Percentiles rank a stretch among this genome's conserved stretches.
Evolutionary conservation across 2,113 vertebrate species (phyloP).

Genomic region (Gopherus flavomarginatus): DNA sequence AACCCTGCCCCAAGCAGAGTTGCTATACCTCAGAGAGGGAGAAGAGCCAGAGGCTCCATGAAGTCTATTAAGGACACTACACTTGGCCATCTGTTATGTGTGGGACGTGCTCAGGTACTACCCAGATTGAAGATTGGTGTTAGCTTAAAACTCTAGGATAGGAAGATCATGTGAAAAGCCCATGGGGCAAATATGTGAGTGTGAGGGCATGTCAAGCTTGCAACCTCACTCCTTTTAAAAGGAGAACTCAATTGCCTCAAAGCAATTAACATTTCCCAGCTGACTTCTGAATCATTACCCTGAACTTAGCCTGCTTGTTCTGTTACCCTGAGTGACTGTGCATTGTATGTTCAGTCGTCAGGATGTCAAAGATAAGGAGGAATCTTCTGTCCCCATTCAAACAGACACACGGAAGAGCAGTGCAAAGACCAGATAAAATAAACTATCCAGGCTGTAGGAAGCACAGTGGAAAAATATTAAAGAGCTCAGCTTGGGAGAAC

Average conservation of each 20-base stretch:
- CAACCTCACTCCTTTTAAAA: not conserved
- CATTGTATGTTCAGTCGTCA: not conserved
- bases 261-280: not conserved
- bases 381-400: not conserved
- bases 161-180: not conserved
- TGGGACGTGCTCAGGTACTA: not conserved
- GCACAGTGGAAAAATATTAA: not conserved
- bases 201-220: not conserved
- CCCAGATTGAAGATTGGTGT: not conserved
- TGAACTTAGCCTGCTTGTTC: not conserved
- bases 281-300: not conserved
- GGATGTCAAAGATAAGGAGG: not conserved
- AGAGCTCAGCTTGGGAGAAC: not conserved
- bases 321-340: not conserved
- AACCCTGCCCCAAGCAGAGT: not conserved
- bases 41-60: not conserved
- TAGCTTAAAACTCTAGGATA: not conserved
- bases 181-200: not conserved
- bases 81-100: not conserved
- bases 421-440: not conserved
- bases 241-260: not conserved
- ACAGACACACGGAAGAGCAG: not conserved
- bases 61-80: not conserved
- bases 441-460: not conserved
- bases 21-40: rapidly evolving